A percentile compares a stretch with the other conserved stretches of the same genome.
These are phyloP conservation scores for Polypedilum vanderplanki DNA, from an alignment of 1,140 invertebrate genomes.

Conservation along the genomic window DNA sequence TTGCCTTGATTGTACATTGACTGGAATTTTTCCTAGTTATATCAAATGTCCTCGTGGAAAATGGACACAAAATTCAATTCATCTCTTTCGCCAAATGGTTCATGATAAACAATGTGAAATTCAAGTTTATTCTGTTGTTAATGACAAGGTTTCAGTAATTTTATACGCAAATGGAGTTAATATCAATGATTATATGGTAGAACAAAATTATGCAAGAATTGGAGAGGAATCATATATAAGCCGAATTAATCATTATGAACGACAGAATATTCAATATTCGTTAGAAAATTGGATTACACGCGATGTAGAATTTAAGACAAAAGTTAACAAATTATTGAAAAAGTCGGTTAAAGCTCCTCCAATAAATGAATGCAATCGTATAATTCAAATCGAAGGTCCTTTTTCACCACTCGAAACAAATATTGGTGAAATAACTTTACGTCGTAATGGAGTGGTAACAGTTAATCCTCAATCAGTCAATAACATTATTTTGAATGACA, in stretches of 20 bases:
- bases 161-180: background rate
- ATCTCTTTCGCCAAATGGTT: background rate
- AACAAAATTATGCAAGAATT: background rate
- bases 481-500: background rate
- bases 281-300: background rate
- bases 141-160: background rate
- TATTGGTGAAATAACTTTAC: background rate
- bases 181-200: background rate
- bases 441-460: background rate
- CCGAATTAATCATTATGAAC: background rate
- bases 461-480: background rate
- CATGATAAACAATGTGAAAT: background rate
- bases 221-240: background rate
- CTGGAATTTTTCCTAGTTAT: constrained; percentile 57
- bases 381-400: background rate
- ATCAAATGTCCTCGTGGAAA: constrained; percentile 48
- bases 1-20: constrained; percentile 64
- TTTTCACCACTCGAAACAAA: background rate
- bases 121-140: background rate
- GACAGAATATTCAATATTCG: background rate
- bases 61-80: constrained; percentile 54
- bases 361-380: background rate
- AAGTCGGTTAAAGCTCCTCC: background rate
- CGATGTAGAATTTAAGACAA: background rate
- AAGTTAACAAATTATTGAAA: background rate